Evolutionary conservation across 2,113 vertebrate genomes (phyloP), one percentile per base, ranked within the genome.

Genomic region (Coregonus clupeaformis): DNA sequence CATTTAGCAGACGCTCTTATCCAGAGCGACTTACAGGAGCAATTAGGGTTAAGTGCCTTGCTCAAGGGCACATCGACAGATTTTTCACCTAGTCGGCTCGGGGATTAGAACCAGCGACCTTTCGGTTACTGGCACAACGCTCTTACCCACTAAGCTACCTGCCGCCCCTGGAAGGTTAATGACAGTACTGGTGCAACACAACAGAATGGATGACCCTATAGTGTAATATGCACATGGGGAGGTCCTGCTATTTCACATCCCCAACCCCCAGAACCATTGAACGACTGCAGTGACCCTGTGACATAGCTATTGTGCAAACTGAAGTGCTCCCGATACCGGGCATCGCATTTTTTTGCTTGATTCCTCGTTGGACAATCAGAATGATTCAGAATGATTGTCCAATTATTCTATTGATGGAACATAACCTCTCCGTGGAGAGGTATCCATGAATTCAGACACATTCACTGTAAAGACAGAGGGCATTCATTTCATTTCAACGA

Each of bases 401-500:
- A n/a, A n/a, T n/a, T n/a, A n/a, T n/a, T n/a, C n/a, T n/a, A n/a
- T n/a, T n/a, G n/a, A n/a, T 64, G 64, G 75, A 55, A 14, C 20
- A 49, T 24, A 27, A 42, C 20, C 18, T 77, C 29, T 29, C 63
- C 22, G 24, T 27, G 16, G 47, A 49, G 22, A n/a, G 25, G 2
- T 25, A 20, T 2, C 60, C 59, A 18, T 59, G 32, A 12, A 42
- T 49, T 72, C 13, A 2, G 47, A n/a, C 5, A 6, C 49, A 18
- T 4, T 52, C 16, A 52, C 49, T 52, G 27, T 30, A 36, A 45
- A 20, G 42, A 36, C 24, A 45, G 25, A 4, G 63, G 27, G 47
- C 49, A 55, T 72, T 77, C 1, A 68, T 72, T 77, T 57, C 29
- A 42, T 22, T 60, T 9, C 47, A 45, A 6, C n/a, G 73, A 75